phyloP scores from a whole-genome alignment of 1,140 invertebrate species.

The Pantala flavescens region DNA sequence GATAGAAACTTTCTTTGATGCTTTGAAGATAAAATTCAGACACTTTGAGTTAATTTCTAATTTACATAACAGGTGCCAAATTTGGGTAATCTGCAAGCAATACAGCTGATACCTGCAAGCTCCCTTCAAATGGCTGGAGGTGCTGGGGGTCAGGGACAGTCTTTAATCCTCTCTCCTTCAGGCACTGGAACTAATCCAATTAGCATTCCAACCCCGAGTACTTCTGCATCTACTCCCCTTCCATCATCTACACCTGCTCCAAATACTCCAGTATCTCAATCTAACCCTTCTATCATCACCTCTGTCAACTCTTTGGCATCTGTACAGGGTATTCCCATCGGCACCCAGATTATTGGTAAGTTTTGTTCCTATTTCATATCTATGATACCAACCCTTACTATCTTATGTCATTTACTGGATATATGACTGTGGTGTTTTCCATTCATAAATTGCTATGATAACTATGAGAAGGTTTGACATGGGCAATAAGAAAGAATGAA shows the following conservation, averaged over 20 bases:
- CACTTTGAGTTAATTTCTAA: not conserved
- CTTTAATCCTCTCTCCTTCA: not conserved
- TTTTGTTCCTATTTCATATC: not conserved
- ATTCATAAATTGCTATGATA: no score
- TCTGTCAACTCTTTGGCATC: slow-evolving; percentile 19
- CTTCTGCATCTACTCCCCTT: not conserved
- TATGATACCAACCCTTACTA: no score
- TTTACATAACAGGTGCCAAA: not conserved
- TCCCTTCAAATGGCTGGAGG: not conserved
- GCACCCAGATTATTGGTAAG: slow-evolving; percentile 33
- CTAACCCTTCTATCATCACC: slow-evolving; percentile 16
- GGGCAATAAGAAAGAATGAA: no score
- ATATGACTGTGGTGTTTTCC: no score
- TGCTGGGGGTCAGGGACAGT: not conserved
- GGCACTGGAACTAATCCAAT: not conserved
- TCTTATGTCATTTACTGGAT: no score
- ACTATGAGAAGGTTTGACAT: no score
- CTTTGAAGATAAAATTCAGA: no score
- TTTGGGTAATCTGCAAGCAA: not conserved
- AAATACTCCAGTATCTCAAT: slow-evolving; percentile 17
- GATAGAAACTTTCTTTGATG: no score
- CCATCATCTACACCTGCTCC: slow-evolving; percentile 12
- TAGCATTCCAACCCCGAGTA: not conserved
- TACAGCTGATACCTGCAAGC: not conserved
- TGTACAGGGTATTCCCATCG: slow-evolving; percentile 27